phyloP scores from a whole-genome alignment of 1,140 invertebrate genomes.

The Coptotermes formosanus region DNA sequence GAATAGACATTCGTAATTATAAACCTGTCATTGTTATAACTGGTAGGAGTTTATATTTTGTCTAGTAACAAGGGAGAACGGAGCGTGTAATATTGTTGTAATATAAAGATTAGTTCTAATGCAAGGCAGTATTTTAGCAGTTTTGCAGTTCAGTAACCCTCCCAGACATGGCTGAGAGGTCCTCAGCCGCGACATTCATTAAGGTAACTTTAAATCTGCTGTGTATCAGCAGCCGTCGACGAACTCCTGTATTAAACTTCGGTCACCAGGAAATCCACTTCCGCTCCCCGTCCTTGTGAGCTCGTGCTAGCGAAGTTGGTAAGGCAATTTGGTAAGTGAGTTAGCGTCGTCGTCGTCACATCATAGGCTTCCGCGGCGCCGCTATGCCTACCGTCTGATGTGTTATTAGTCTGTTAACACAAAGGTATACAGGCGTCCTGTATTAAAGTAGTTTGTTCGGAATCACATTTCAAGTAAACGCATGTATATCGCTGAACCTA shows the following conservation, averaged over 20 bases:
- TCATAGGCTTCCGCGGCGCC: not conserved
- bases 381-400: not conserved
- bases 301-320: not conserved
- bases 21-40: too few species aligned
- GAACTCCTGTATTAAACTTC: not conserved
- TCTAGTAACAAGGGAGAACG: too few species aligned
- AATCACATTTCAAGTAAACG: not conserved
- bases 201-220: too few species aligned
- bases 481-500: not conserved
- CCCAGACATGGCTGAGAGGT: too few species aligned
- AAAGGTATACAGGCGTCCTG: not conserved
- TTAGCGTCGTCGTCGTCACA: not conserved
- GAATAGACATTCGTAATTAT: too few species aligned
- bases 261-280: not conserved
- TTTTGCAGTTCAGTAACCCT: too few species aligned
- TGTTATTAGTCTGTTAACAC: not conserved
- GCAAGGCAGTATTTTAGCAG: too few species aligned
- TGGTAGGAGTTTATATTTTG: too few species aligned
- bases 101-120: too few species aligned
- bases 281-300: not conserved
- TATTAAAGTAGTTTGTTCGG: not conserved
- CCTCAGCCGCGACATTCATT: too few species aligned
- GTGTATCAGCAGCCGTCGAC: not conserved
- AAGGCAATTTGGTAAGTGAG: conserved; percentile 4
- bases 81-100: too few species aligned